These are phyloP conservation scores for Philopedon plagiatum DNA, from an alignment of 2,888 invertebrate genomes.

Conservation along the genomic window DNA sequence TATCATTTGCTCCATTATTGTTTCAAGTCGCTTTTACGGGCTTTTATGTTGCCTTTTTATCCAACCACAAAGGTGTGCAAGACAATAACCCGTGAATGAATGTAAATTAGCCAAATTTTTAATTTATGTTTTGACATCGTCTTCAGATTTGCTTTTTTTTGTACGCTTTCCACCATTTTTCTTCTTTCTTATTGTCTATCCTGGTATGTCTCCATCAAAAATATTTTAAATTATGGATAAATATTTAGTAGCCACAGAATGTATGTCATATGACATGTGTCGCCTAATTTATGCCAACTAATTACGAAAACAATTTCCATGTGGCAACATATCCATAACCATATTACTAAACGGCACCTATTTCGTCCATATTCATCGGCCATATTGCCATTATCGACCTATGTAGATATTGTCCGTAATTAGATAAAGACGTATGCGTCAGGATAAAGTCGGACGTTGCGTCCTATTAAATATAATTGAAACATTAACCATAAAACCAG, in stretches of 20 bases:
- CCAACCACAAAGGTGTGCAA: conserved; percentile 4
- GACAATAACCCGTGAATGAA: neutral
- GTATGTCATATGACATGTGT: conserved; percentile 11
- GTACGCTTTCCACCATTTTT: too few species aligned
- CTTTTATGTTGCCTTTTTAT: conserved; percentile 17
- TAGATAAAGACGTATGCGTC: conserved; percentile 50
- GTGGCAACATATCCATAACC: conserved; percentile 46
- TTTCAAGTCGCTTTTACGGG: conserved; percentile 19
- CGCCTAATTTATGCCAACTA: conserved; percentile 32
- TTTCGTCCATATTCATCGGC: conserved; percentile 37
- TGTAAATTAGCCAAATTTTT: neutral
- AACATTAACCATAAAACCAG: conserved; percentile 56
- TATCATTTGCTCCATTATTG: conserved; percentile 33
- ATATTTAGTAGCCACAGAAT: neutral
- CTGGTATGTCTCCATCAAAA: too few species aligned
- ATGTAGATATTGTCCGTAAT: conserved; percentile 50
- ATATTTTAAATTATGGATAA: too few species aligned
- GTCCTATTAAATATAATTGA: conserved; percentile 57
- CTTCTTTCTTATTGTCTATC: too few species aligned
- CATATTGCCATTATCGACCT: conserved; percentile 46
- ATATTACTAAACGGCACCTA: conserved; percentile 45
- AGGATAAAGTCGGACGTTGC: conserved; percentile 45
- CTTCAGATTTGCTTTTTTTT: too few species aligned
- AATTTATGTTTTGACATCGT: neutral
- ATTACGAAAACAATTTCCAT: conserved; percentile 44